phyloP scores from a whole-genome alignment of 2,113 vertebrate species.

The Podocnemis expansa region DNA sequence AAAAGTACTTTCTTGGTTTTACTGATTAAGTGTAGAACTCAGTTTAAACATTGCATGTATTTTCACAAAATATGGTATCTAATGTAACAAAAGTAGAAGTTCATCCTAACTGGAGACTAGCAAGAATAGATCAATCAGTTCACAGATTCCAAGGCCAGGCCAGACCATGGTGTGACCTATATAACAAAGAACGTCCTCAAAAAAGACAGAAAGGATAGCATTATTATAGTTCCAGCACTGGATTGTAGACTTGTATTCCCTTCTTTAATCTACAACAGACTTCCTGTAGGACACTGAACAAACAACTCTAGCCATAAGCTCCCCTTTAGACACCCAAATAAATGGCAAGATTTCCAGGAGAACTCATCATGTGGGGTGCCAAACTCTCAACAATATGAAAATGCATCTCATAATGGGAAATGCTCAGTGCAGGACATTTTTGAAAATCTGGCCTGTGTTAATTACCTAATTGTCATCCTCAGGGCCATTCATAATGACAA shows the following conservation, averaged over 20 bases:
- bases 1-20: neutral
- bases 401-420: neutral
- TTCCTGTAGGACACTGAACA: accelerated
- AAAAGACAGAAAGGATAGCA: neutral
- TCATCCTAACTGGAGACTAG: neutral
- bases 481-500: neutral
- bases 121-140: neutral
- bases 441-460: neutral
- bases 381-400: neutral
- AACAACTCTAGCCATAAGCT: neutral
- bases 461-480: neutral
- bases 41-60: neutral
- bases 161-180: neutral
- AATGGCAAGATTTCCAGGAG: neutral
- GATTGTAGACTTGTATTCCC: neutral
- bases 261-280: neutral
- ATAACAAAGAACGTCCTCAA: neutral
- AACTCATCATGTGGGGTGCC: neutral
- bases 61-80: neutral
- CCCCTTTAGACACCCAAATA: neutral
- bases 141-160: too few species aligned
- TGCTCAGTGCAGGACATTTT: neutral
- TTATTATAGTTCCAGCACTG: neutral
- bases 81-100: neutral
- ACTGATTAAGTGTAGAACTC: neutral